Conservation (phyloP, 2,113 vertebrate species). For the Megaleporinus macrocephalus region DNA sequence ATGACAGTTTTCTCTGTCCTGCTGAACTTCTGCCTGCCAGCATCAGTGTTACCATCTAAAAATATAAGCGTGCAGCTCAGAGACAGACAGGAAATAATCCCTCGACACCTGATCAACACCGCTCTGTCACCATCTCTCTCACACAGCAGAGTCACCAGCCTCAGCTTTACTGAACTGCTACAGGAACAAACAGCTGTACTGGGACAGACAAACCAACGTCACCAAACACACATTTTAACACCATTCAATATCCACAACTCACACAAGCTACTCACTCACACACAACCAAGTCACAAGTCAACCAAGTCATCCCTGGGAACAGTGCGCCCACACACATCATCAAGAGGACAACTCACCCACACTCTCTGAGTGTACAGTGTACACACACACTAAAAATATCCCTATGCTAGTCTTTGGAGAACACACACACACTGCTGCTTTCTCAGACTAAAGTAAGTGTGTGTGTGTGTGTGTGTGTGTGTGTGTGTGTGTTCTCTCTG, state of each 20-base stretch:
- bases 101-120: neutral
- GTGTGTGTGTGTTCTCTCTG: constrained; percentile 17
- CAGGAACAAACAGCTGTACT: too few species aligned
- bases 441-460: neutral
- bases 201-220: neutral
- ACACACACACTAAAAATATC: neutral
- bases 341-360: neutral
- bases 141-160: neutral
- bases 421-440: neutral
- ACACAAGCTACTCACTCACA: neutral
- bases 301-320: neutral
- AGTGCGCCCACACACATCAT: neutral
- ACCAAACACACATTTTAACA: neutral
- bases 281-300: neutral
- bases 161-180: too few species aligned
- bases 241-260: neutral
- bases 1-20: too few species aligned
- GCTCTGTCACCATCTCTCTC: neutral
- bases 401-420: neutral
- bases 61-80: too few species aligned
- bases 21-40: too few species aligned
- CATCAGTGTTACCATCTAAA: too few species aligned
- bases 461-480: neutral
- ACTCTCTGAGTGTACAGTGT: neutral
- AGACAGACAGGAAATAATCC: constrained; percentile 4